Percentiles rank a stretch among this genome's conserved stretches.
These are phyloP conservation scores for Chloroceryle inda DNA, from an alignment of 2,797 vertebrate genomes.

Conservation along the genomic window DNA sequence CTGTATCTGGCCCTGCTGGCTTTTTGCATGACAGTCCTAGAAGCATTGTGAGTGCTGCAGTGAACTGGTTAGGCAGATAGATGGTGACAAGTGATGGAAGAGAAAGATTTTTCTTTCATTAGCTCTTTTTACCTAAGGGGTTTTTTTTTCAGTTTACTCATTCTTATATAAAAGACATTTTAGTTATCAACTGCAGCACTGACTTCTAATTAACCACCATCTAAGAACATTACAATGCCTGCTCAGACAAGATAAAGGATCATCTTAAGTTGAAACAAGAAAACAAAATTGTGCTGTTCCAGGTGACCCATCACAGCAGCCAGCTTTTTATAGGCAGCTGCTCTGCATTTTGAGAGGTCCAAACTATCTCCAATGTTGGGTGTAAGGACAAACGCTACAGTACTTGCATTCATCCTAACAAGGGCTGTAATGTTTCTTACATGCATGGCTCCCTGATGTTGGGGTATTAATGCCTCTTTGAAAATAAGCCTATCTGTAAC, in stretches of 20 bases:
- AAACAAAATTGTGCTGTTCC: not conserved
- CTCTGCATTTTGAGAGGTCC: not conserved
- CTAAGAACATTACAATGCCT: not conserved
- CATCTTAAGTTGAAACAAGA: not conserved
- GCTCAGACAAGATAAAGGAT: not conserved
- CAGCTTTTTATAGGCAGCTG: not conserved
- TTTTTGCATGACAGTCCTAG: not conserved
- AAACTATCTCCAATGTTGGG: not conserved
- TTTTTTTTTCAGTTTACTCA: not conserved
- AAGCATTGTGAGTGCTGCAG: not conserved
- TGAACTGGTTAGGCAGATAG: not conserved
- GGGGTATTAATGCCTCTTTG: not conserved
- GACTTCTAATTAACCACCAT: not conserved
- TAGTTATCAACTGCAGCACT: not conserved
- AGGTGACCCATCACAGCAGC: not conserved
- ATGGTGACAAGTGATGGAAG: not conserved
- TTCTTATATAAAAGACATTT: not conserved
- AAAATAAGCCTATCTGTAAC: not conserved
- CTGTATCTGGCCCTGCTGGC: fast-evolving
- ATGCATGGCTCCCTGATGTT: not conserved
- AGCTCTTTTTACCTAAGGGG: not conserved
- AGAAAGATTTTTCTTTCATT: not conserved
- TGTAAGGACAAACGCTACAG: not conserved
- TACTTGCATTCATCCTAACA: not conserved
- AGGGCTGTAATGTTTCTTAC: not conserved